phyloP scores from a whole-genome alignment of 2,888 invertebrate genomes.

The Herminia tarsipennalis region DNA sequence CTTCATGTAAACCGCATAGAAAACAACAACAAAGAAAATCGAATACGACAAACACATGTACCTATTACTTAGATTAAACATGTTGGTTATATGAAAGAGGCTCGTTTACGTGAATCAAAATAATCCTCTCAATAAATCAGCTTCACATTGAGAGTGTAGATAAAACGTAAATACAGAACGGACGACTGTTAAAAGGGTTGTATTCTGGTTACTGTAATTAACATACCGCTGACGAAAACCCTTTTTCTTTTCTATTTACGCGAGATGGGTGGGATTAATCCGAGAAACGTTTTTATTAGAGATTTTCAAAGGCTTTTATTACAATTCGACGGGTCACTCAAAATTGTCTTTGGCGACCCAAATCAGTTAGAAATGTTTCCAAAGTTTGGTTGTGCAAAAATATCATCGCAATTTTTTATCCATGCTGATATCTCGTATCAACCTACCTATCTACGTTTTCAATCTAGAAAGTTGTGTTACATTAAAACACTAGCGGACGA shows the following conservation, averaged over 20 bases:
- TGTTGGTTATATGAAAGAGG: slow-evolving; percentile 18
- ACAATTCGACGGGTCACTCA: slow-evolving; percentile 23
- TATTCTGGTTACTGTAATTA: slow-evolving; percentile 66
- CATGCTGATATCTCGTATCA: too few relatives aligned
- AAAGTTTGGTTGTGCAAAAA: too few relatives aligned
- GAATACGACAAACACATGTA: slow-evolving; percentile 19
- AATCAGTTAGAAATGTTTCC: background rate
- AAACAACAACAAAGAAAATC: slow-evolving; percentile 25
- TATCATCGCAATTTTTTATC: too few relatives aligned
- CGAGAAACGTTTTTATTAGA: slow-evolving; percentile 49
- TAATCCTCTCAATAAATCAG: slow-evolving; percentile 50
- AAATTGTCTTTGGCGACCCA: slow-evolving; percentile 18
- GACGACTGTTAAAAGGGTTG: slow-evolving; percentile 63
- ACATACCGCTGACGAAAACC: slow-evolving; percentile 61
- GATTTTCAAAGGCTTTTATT: slow-evolving; percentile 36
- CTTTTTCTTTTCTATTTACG: slow-evolving; percentile 65
- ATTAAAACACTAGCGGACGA: too few relatives aligned
- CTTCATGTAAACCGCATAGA: slow-evolving; percentile 14
- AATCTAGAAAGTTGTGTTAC: too few relatives aligned
- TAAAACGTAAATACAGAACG: slow-evolving; percentile 50
- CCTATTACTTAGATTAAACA: slow-evolving; percentile 32
- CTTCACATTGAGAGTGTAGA: slow-evolving; percentile 45
- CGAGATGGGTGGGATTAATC: slow-evolving; percentile 52
- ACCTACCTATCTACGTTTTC: too few relatives aligned
- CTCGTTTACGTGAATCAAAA: slow-evolving; percentile 42